phyloP scores from a whole-genome alignment of 2,113 vertebrate species.

The Phalacrocorax aristotelis region DNA sequence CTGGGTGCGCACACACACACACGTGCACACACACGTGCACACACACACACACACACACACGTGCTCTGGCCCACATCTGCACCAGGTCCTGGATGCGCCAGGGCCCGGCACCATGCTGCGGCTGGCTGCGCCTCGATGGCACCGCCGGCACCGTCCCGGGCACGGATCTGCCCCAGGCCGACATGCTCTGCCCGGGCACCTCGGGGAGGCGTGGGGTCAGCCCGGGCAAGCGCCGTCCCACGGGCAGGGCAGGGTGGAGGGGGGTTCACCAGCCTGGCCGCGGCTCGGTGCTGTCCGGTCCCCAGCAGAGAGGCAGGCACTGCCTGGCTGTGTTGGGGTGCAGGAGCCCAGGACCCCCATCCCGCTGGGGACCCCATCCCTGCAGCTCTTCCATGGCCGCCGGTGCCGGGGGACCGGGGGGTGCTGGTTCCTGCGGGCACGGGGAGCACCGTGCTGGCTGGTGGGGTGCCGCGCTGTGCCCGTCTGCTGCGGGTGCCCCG shows the following conservation, averaged over 20 bases:
- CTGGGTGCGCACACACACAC: neutral
- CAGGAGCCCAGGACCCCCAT: neutral
- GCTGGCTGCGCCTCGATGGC: neutral
- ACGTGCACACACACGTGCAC: no score
- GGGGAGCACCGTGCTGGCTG: neutral
- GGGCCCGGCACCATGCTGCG: neutral
- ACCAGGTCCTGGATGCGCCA: neutral
- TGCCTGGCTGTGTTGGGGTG: rapidly evolving
- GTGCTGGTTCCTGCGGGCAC: rapidly evolving
- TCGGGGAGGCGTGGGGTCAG: neutral
- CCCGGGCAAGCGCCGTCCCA: neutral
- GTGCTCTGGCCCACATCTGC: neutral
- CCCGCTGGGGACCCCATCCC: rapidly evolving
- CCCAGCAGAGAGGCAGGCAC: neutral
- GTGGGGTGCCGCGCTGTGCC: neutral
- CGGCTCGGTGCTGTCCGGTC: neutral
- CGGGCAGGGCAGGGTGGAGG: neutral
- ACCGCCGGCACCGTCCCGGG: rapidly evolving
- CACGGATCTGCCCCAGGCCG: rapidly evolving
- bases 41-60: no score
- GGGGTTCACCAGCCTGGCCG: neutral
- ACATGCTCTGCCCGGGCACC: neutral
- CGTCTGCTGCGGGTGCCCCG: rapidly evolving
- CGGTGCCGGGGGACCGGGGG: rapidly evolving
- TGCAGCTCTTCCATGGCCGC: neutral